phyloP scores from a whole-genome alignment of 2,797 vertebrate species.

The Poecilia gillii region DNA sequence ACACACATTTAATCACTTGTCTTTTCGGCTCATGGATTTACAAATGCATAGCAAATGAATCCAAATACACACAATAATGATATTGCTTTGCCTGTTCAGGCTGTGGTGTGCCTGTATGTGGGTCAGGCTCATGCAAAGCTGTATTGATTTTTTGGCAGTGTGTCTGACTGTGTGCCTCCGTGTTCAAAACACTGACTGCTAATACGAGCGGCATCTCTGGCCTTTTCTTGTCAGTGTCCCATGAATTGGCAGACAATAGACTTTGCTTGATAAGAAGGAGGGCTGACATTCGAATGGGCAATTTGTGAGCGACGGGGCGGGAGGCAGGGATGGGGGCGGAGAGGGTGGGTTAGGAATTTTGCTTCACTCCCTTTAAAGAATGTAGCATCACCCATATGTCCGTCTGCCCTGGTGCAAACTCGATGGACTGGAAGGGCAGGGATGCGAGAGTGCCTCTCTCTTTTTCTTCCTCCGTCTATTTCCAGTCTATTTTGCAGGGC shows the following conservation, averaged over 20 bases:
- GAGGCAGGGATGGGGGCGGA: constrained; percentile 49
- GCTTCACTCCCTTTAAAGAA: constrained; percentile 78
- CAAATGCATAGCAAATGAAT: constrained; percentile 26
- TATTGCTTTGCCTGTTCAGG: constrained; percentile 40
- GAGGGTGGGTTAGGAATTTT: constrained; percentile 73
- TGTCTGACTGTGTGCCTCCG: constrained; percentile 67
- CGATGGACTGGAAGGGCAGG: constrained; percentile 76
- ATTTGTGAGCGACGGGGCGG: constrained; percentile 73
- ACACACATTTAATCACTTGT: not conserved
- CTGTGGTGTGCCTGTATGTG: constrained; percentile 76
- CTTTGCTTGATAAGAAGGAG: constrained; percentile 77
- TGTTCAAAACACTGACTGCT: constrained; percentile 68
- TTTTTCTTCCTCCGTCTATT: constrained; percentile 65
- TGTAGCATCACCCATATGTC: constrained; percentile 81
- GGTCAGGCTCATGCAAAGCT: constrained; percentile 83
- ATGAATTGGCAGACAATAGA: constrained; percentile 77
- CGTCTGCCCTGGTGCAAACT: constrained; percentile 74
- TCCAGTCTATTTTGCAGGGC: constrained; percentile 66
- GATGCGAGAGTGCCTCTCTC: constrained; percentile 67
- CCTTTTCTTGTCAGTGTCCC: constrained; percentile 66
- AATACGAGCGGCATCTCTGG: constrained; percentile 64
- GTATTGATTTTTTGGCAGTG: constrained; percentile 82
- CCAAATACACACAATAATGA: constrained; percentile 46
- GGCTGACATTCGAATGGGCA: constrained; percentile 78
- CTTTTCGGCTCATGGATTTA: constrained; percentile 1